Evolutionary conservation across 1,140 invertebrate genomes (phyloP).

Genomic region (Sesamia nonagrioides): DNA sequence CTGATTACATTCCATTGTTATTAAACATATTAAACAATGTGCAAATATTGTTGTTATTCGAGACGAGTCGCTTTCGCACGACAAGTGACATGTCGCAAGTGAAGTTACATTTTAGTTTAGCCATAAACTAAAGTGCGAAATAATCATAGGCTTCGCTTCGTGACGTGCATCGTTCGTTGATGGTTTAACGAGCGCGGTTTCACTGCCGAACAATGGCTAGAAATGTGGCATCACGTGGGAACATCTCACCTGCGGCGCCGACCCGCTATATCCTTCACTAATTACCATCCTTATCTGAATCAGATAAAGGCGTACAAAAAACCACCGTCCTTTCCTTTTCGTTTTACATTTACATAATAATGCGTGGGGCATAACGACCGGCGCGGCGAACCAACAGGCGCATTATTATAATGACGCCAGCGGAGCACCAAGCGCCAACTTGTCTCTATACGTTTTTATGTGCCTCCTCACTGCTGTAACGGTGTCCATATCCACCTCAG

Average conservation of each 20-base stretch:
- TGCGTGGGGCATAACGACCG: conserved; percentile 80
- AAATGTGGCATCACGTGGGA: conserved; percentile 67
- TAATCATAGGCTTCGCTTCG: conserved; percentile 28
- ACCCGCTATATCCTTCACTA: conserved; percentile 69
- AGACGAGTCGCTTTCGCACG: conserved; percentile 16
- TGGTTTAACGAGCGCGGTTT: conserved; percentile 33
- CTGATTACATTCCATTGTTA: conserved; percentile 82
- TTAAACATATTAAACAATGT: conserved; percentile 71
- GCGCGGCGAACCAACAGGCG: conserved; percentile 58
- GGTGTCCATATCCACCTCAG: conserved; percentile 53
- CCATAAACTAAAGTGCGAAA: conserved; percentile 35
- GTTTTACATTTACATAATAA: conserved; percentile 85
- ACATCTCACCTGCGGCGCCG: conserved; percentile 70
- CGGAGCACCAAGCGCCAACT: conserved; percentile 61
- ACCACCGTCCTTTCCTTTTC: conserved; percentile 75
- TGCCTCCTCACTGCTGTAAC: conserved; percentile 54
- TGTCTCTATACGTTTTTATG: conserved; percentile 68
- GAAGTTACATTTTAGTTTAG: conserved; percentile 11
- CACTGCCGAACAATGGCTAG: conserved; percentile 36
- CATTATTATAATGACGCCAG: conserved; percentile 74
- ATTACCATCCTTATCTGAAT: conserved; percentile 81
- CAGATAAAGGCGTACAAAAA: conserved; percentile 77
- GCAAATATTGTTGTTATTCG: conserved; percentile 61
- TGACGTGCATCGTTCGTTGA: conserved; percentile 7
- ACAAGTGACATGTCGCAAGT: conserved; percentile 12